Percentiles rank a stretch among this genome's conserved stretches.
Evolutionary conservation across 30 jellyfish, hydroid and myxozoan genomes (phyloP).

Genomic region (Hydra vulgaris): DNA sequence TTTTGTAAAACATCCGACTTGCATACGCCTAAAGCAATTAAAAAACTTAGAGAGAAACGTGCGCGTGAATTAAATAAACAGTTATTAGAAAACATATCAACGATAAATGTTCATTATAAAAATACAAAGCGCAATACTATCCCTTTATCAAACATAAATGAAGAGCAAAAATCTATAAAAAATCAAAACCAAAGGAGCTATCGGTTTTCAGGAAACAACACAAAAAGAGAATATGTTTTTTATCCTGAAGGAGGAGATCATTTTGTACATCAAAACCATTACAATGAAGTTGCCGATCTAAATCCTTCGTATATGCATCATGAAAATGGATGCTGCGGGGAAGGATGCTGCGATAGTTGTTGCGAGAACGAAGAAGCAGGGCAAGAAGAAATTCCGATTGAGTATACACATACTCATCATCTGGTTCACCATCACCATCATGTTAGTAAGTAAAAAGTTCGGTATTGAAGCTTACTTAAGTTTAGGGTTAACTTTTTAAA

Average conservation of each 20-base stretch:
- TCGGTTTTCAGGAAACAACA: slow-evolving; percentile 12
- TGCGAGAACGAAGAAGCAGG: slow-evolving; percentile 35
- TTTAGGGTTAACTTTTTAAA: neutral
- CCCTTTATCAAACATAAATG: neutral
- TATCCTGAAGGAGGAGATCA: slow-evolving; percentile 67
- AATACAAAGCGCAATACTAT: neutral
- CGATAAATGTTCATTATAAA: neutral
- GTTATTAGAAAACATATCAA: neutral
- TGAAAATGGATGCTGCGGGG: slow-evolving; percentile 12
- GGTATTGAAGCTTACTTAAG: neutral
- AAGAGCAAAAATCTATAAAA: no score
- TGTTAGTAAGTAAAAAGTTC: slow-evolving; percentile 22
- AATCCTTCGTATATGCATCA: slow-evolving; percentile 12
- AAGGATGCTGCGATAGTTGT: slow-evolving; percentile 32
- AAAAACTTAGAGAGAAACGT: neutral
- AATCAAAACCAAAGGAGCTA: no score
- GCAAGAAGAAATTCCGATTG: slow-evolving; percentile 59
- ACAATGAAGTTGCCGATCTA: neutral
- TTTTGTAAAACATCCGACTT: neutral
- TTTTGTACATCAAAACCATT: slow-evolving; percentile 31
- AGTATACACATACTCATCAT: slow-evolving; percentile 77
- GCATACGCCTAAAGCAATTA: neutral
- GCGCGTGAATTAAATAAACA: neutral
- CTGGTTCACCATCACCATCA: slow-evolving; percentile 44
- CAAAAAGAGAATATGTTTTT: slow-evolving; percentile 69